Conservation (phyloP, 2,113 vertebrate genomes). For the Brachypteracias leptosomus region DNA sequence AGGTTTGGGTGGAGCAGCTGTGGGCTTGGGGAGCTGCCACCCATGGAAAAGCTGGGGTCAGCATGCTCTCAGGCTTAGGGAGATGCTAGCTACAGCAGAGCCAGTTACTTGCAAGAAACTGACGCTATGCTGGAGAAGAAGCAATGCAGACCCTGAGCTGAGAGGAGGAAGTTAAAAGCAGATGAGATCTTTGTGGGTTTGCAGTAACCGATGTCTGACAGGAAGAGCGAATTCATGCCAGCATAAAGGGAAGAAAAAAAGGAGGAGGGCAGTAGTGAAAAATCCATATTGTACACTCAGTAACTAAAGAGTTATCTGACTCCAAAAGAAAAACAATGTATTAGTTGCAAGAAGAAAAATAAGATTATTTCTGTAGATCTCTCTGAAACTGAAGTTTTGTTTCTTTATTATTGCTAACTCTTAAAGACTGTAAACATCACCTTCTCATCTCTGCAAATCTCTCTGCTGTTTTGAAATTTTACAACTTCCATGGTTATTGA, state of each 20-base stretch:
- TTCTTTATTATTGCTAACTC: background rate
- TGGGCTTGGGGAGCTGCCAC: background rate
- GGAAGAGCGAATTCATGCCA: conserved; percentile 20
- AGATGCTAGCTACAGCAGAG: background rate
- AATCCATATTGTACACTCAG: conserved; percentile 37
- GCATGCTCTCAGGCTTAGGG: background rate
- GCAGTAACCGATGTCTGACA: conserved; percentile 46
- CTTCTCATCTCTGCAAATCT: background rate
- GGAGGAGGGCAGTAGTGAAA: background rate
- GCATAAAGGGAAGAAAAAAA: background rate
- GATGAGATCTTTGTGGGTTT: conserved; percentile 61
- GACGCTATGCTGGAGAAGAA: background rate
- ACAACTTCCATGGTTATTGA: background rate
- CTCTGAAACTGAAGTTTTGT: background rate
- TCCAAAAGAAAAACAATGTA: background rate
- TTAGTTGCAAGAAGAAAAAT: background rate
- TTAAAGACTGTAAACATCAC: background rate
- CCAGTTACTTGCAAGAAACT: background rate
- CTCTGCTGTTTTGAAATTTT: background rate
- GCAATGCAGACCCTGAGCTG: background rate
- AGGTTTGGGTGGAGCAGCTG: background rate
- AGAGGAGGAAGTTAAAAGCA: conserved; percentile 59
- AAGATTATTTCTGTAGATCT: background rate
- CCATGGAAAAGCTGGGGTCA: background rate
- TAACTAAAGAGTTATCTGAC: background rate